phyloP scores from a whole-genome alignment of 2,797 vertebrate species.

The Echiichthys vipera region DNA sequence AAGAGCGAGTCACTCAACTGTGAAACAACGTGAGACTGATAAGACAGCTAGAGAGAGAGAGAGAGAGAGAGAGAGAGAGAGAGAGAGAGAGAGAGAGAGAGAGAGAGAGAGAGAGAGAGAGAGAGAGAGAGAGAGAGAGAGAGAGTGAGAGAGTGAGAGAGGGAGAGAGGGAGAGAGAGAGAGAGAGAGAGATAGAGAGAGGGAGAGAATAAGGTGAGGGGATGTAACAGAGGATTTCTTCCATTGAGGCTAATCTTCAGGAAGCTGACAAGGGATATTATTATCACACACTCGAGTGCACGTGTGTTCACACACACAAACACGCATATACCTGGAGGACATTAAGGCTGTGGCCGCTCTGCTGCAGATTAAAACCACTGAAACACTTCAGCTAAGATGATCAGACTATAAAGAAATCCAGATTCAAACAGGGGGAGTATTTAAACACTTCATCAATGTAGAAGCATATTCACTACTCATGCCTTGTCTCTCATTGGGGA shows the following conservation, averaged over 20 bases:
- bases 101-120: not conserved
- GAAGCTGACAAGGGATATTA: conserved; percentile 78
- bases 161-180: conserved; percentile 15
- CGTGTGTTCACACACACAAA: conserved; percentile 22
- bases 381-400: conserved; percentile 49
- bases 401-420: conserved; percentile 22
- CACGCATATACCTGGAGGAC: conserved; percentile 39
- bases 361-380: conserved; percentile 57
- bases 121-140: no score
- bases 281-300: conserved; percentile 64
- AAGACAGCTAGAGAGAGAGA: not conserved
- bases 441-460: conserved; percentile 10
- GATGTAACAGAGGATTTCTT: conserved; percentile 78
- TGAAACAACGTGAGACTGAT: conserved; percentile 48
- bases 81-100: no score
- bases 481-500: not conserved
- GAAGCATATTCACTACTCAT: not conserved
- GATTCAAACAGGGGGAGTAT: conserved; percentile 33
- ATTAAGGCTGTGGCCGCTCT: conserved; percentile 26
- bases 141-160: conserved; percentile 17
- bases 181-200: conserved; percentile 21
- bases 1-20: conserved; percentile 40
- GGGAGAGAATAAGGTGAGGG: conserved; percentile 58
- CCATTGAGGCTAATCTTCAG: conserved; percentile 75
- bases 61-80: no score